Percentiles rank a stretch among this genome's conserved stretches.
Evolutionary conservation across 2,797 vertebrate species (phyloP).

Genomic region (Erithacus rubecula): DNA sequence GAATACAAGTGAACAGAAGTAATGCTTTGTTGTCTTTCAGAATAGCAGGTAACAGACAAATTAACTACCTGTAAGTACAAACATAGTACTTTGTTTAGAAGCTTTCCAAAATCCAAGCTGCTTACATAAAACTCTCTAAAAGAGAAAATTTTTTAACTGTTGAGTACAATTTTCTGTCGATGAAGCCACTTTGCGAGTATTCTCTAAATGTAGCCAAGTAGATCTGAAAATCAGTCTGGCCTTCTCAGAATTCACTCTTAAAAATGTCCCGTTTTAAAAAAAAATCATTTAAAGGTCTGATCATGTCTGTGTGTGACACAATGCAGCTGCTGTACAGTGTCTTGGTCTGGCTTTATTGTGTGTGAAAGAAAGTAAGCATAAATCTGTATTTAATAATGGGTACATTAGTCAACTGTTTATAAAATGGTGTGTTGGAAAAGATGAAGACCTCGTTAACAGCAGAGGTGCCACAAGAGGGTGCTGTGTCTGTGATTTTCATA

Average conservation of each 20-base stretch:
- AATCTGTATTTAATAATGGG: neutral
- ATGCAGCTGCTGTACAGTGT: neutral
- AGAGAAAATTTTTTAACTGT: neutral
- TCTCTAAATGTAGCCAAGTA: neutral
- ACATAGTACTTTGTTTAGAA: neutral
- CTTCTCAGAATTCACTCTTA: neutral
- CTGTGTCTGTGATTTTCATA: neutral
- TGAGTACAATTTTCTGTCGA: neutral
- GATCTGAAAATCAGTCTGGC: neutral
- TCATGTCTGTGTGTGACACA: neutral
- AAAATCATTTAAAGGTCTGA: neutral
- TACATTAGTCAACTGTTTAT: neutral
- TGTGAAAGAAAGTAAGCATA: neutral
- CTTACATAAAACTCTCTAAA: neutral
- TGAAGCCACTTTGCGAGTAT: neutral
- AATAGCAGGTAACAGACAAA: neutral
- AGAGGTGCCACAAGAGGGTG: conserved; percentile 33
- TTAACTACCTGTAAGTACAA: neutral
- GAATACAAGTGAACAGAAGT: neutral
- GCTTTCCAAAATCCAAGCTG: neutral
- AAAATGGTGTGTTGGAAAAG: neutral
- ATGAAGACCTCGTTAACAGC: neutral
- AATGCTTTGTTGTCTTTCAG: neutral
- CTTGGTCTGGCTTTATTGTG: neutral
- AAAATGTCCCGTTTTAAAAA: neutral